Evolutionary conservation across 2,113 vertebrate genomes (phyloP).

Genomic region (Barbus barbus): DNA sequence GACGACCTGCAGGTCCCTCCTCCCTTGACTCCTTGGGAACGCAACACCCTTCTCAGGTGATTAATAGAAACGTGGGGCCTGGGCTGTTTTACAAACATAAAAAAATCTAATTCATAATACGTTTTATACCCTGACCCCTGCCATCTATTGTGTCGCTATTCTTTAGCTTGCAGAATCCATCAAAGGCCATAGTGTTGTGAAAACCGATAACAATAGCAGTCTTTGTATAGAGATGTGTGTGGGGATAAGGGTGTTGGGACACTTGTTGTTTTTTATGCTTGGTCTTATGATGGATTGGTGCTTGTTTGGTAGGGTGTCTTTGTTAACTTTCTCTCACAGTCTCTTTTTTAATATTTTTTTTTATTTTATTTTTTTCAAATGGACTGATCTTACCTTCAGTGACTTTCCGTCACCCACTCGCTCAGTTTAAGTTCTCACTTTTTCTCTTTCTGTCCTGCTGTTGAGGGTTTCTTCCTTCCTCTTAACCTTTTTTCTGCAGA

Average conservation of each 20-base stretch:
- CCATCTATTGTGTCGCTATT: slow-evolving; percentile 18
- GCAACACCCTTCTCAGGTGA: slow-evolving; percentile 20
- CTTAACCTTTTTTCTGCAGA: slow-evolving; percentile 30
- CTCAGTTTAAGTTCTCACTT: slow-evolving; percentile 13
- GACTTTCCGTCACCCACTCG: slow-evolving; percentile 40
- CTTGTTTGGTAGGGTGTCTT: slow-evolving; percentile 60
- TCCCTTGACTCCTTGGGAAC: neutral
- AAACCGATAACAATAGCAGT: slow-evolving; percentile 54
- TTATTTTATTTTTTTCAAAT: slow-evolving; percentile 28
- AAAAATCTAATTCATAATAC: slow-evolving; percentile 44
- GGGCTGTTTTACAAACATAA: neutral
- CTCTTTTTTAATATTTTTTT: neutral
- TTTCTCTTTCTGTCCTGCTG: slow-evolving; percentile 4
- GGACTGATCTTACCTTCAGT: slow-evolving; percentile 58
- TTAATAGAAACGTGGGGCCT: slow-evolving; percentile 19
- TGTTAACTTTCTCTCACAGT: slow-evolving; percentile 49
- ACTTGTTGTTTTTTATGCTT: slow-evolving; percentile 62
- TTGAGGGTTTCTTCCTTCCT: slow-evolving; percentile 9
- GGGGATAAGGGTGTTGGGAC: slow-evolving; percentile 56
- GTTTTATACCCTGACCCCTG: slow-evolving; percentile 46
- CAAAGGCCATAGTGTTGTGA: slow-evolving; percentile 60
- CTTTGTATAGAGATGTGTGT: slow-evolving; percentile 61
- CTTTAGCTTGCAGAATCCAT: slow-evolving; percentile 47
- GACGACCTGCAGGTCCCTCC: neutral
- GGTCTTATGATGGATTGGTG: slow-evolving; percentile 63